Evolutionary conservation across 1,140 invertebrate genomes (phyloP).

Genomic region (Homarus americanus): DNA sequence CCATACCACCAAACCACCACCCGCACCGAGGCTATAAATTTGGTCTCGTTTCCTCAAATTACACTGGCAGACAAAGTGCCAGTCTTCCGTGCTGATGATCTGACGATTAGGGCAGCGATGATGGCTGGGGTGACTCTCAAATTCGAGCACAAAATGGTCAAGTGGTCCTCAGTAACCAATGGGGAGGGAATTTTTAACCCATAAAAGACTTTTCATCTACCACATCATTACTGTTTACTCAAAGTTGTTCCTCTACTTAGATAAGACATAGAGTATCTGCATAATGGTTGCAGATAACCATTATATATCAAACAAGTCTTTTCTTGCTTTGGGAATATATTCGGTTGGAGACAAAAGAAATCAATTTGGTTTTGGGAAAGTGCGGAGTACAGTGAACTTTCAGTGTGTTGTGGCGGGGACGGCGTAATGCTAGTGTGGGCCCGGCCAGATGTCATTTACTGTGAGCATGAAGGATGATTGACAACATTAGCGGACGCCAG

Average conservation of each 20-base stretch:
- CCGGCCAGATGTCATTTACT: neutral
- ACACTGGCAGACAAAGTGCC: slow-evolving; percentile 8
- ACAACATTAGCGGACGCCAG: slow-evolving; percentile 11
- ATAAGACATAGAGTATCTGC: too few relatives aligned
- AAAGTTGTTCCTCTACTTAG: too few relatives aligned
- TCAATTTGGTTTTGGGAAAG: neutral
- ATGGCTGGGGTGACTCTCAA: neutral
- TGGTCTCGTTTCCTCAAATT: slow-evolving; percentile 12
- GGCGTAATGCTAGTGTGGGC: neutral
- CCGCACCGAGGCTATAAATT: neutral
- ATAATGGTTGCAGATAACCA: too few relatives aligned
- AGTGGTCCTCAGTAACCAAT: neutral
- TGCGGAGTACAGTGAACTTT: neutral
- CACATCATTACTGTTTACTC: too few relatives aligned
- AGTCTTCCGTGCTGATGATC: neutral
- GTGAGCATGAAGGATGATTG: slow-evolving; percentile 34
- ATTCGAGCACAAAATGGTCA: neutral
- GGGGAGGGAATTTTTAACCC: too few relatives aligned
- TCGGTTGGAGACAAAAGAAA: neutral
- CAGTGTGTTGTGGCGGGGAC: neutral
- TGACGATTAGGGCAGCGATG: neutral
- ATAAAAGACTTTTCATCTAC: too few relatives aligned
- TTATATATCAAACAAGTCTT: too few relatives aligned
- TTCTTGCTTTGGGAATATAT: too few relatives aligned
- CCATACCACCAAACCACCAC: neutral